These are phyloP conservation scores for Aphelocoma coerulescens DNA, from an alignment of 2,113 vertebrate genomes.

Conservation along the genomic window DNA sequence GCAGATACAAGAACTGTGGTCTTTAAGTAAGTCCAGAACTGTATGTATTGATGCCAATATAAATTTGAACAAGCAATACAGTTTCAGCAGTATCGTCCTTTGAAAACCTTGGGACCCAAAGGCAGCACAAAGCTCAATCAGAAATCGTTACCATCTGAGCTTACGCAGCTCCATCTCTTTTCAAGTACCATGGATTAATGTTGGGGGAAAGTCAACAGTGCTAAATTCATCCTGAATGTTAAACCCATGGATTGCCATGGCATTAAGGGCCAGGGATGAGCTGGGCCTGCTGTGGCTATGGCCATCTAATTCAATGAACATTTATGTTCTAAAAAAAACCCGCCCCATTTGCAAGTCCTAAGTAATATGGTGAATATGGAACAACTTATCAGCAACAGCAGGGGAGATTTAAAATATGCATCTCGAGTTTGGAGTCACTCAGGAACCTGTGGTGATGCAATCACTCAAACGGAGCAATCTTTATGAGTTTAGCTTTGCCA, in stretches of 20 bases:
- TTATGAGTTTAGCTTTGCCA: background rate
- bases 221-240: background rate
- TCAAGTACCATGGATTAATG: background rate
- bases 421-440: conserved; percentile 32
- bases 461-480: conserved; percentile 9
- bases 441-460: conserved; percentile 34
- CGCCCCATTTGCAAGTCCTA: conserved; percentile 54
- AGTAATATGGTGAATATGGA: conserved; percentile 68
- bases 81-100: background rate
- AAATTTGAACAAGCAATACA: background rate
- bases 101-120: background rate
- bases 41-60: background rate
- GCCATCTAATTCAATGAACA: conserved; percentile 55
- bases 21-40: conserved; percentile 45
- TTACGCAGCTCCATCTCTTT: background rate
- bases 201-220: background rate
- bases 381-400: conserved; percentile 68
- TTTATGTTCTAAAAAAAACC: conserved; percentile 16
- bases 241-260: background rate
- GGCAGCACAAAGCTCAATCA: background rate
- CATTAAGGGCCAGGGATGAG: background rate
- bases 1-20: conserved; percentile 23
- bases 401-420: conserved; percentile 53
- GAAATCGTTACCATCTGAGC: background rate
- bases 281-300: background rate